Evolutionary conservation across 1,140 invertebrate species (phyloP), one percentile per base, ranked within the genome.

Genomic region (Spodoptera frugiperda): DNA sequence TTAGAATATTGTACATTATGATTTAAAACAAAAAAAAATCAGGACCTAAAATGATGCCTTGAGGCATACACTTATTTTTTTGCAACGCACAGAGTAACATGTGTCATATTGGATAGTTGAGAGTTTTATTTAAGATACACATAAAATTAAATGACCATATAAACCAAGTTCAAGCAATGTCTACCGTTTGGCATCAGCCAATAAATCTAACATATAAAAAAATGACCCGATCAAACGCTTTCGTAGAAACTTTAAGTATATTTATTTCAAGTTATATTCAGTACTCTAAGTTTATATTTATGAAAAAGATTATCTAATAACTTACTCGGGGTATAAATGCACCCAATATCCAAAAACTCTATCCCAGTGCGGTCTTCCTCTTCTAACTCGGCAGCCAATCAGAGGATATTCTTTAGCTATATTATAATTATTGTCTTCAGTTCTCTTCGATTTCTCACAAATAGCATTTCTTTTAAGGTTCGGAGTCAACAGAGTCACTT

Each of bases 291-390:
- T n/a, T 30, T n/a, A 15, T 39, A 8, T 14, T 5, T 39, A 12
- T 33, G 12, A 14, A 12, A 74, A 19, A 10, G 0, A 3, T 49
- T 15, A 19, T 10, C n/a, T 9, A 19, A 75, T 21, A 67, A 85
- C 87, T 86, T 82, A 94, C 92, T 82, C 82, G 9, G 91, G 91
- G 78, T 94, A 94, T 44, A 94, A 86, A 86, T 94, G 92, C 6
- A 89, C 89, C 92, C 92, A 94, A 81, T 91, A 94, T 48, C 89
- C 89, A 83, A 94, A 93, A 33, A 93, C 87, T 46, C 84, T 74
- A 53, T 94, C 88, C 92, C 91, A 94, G 79, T 93, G 87, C 8
- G 92, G 92, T 57, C 92, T 83, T 0, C 92, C 92, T 61, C 84
- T 82, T 63, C 80, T 84, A 14, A 93, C 78, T 78, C 92, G 83